Base-by-base conservation (phyloP, 2,888 invertebrate genomes). In the Erannis defoliaria region DNA sequence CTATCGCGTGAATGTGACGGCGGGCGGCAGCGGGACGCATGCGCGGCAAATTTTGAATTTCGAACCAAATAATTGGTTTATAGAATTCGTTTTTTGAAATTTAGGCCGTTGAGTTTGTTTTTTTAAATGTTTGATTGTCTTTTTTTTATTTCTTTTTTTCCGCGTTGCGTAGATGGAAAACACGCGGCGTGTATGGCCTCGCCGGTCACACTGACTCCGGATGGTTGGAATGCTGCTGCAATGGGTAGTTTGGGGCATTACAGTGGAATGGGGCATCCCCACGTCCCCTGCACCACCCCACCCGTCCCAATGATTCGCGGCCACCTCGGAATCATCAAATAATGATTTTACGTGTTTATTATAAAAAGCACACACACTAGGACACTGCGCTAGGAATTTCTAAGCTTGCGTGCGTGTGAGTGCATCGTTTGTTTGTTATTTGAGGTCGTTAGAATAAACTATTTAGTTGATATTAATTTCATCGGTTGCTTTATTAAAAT, bases 141-240 rank as follows among this genome's bases (percentile, higher is more conserved):
- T 73, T 71, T 66, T 68, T 70, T 75, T 69, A 66, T 72, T 75
- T 70, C 50, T 55, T 60, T 82, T 87, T 84, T 85, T 80, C 80
- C 90, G 90, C 87, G 88, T 77, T 88, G 91, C 93, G 93, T 89
- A 89, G 93, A 88, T 92, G 93, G 81, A 89, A 90, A 79, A 86
- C 92, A 91, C 93, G 93, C 93, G 90, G 84, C 83, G 82, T 81
- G 86, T 80, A 77, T 85, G 87, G 90, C 87, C 89, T 84, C 90
- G 84, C 91, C 89, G 88, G 88, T 85, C 90, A 93, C 93, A 93
- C 93, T 93, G 92, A 89, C 82, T 85, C 79, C 80, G 81, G 84
- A 75, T 77, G 85, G 78, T 82, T 88, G 89, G 88, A 86, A 66
- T 80, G 85, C 81, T 88, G 89, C 88, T 85, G 89, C 89, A 88